A percentile compares a stretch with the other conserved stretches of the same genome.
These are phyloP conservation scores for Andricus grossulariae DNA, from an alignment of 1,140 invertebrate genomes.

Conservation along the genomic window DNA sequence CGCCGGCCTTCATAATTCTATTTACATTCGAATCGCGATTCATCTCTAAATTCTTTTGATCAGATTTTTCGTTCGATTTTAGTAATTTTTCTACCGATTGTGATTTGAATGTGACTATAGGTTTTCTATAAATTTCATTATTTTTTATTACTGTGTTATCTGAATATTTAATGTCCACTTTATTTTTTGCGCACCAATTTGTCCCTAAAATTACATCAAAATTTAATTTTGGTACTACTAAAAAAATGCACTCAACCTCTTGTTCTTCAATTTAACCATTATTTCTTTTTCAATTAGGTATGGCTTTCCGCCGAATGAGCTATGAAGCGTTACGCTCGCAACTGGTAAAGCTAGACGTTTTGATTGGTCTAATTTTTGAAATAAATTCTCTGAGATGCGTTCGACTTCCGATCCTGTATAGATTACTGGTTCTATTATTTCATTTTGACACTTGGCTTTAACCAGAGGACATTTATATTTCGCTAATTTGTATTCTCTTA, in stretches of 20 bases:
- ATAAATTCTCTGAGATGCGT: background rate
- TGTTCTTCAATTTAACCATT: background rate
- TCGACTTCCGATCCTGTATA: background rate
- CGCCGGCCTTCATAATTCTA: no score
- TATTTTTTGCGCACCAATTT: no score
- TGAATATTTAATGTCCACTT: background rate
- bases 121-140: background rate
- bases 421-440: background rate
- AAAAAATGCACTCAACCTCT: background rate
- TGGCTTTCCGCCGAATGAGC: background rate
- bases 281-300: background rate
- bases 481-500: no score
- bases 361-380: background rate
- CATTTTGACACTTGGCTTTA: no score
- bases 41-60: no score
- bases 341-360: background rate
- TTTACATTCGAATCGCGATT: no score
- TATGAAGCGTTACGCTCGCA: background rate
- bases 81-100: background rate
- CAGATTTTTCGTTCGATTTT: no score
- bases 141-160: background rate
- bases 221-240: background rate
- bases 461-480: no score
- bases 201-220: no score
- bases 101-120: no score